These are phyloP conservation scores for Caenorhabditis sulstoni DNA, from an alignment of 2,888 invertebrate species.

Conservation along the genomic window DNA sequence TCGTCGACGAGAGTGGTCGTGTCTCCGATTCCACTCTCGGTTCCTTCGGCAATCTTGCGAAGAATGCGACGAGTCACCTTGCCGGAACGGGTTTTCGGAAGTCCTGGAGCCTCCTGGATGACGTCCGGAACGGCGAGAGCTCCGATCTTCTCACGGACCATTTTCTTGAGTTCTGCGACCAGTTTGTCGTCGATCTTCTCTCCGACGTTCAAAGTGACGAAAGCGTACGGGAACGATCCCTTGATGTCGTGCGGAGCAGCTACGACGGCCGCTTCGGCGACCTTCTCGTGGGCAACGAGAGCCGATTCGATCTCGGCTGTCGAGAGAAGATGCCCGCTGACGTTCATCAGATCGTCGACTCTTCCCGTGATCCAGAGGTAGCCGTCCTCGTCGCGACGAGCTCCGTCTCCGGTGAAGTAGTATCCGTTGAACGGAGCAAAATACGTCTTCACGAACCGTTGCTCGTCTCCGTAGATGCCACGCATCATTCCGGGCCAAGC, in stretches of 20 bases:
- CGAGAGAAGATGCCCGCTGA: slow-evolving; percentile 97
- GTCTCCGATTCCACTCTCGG: slow-evolving; percentile 90
- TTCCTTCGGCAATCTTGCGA: slow-evolving; percentile 92
- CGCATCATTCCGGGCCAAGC: slow-evolving; percentile 99
- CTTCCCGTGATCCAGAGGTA: slow-evolving; percentile 83
- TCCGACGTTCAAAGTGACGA: slow-evolving; percentile 88
- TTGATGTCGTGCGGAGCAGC: slow-evolving; percentile 94
- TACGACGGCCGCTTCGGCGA: slow-evolving; percentile 97
- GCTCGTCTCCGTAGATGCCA: slow-evolving; percentile 91
- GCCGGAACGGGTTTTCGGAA: slow-evolving; percentile 89
- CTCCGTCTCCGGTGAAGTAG: slow-evolving; percentile 95
- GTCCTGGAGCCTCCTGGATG: slow-evolving; percentile 92
- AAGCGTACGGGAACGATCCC: slow-evolving; percentile 97
- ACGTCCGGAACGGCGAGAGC: slow-evolving; percentile 96
- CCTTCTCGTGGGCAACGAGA: slow-evolving; percentile 82
- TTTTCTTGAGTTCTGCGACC: slow-evolving; percentile 64
- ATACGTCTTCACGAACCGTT: slow-evolving; percentile 90
- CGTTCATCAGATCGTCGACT: slow-evolving; percentile 98
- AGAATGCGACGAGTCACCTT: slow-evolving; percentile 97
- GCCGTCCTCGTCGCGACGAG: slow-evolving; percentile 88
- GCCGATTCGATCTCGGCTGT: slow-evolving; percentile 89
- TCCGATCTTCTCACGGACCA: slow-evolving; percentile 91
- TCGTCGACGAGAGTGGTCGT: slow-evolving; percentile 92
- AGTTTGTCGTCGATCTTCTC: slow-evolving; percentile 57
- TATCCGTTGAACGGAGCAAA: slow-evolving; percentile 96